Base-by-base conservation (phyloP, 2,113 vertebrate genomes). In the Myiopsitta monachus region DNA sequence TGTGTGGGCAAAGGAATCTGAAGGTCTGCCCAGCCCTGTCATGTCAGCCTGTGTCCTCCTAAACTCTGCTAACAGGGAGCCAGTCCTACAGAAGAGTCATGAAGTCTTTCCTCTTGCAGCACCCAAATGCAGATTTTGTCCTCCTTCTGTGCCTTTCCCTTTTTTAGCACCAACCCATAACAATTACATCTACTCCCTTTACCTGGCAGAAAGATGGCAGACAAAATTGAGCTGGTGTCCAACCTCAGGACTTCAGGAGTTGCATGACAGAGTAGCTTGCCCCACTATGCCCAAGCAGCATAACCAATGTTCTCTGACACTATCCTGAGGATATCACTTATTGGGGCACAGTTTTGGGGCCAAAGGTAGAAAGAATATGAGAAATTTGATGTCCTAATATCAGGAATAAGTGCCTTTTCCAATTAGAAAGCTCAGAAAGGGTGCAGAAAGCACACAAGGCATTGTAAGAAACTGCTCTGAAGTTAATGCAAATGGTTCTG, bases 11-110 rank as follows among this genome's bases (percentile, higher is more conserved):
- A 61, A 36, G 26, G 18, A 72, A 11, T 73, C 27, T 55, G 63
- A 76, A 86, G 44, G 27, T 86, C 52, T 86, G 63, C 31, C 8
- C 21, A 15, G 2, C 22, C 44, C 10, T 41, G 5, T 18, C 26
- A 33, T 39, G 38, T 24, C 43, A 70, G 38, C 10, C 54, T 74
- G 14, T 49, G 36, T 14, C n/a, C n/a, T 38, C 31, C 41, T 49
- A n/a, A 64, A 31, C 21, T 43, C 44, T 86, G 27, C 6, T 72
- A 68, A 43, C 33, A 47, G 16, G 36, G n/a, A 55, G 68, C 5
- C 43, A 73, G 27, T 30, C 43, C 61, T 0, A 0, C 49, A 33
- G 27, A 52, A 57, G 13, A 46, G 43, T 33, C 46, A 66, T 0
- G 1, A 19, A 7, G 33, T 24, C 57, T 7, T 28, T 78, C 31